These are phyloP conservation scores for Melozone crissalis DNA, from an alignment of 2,113 vertebrate species.

Conservation along the genomic window DNA sequence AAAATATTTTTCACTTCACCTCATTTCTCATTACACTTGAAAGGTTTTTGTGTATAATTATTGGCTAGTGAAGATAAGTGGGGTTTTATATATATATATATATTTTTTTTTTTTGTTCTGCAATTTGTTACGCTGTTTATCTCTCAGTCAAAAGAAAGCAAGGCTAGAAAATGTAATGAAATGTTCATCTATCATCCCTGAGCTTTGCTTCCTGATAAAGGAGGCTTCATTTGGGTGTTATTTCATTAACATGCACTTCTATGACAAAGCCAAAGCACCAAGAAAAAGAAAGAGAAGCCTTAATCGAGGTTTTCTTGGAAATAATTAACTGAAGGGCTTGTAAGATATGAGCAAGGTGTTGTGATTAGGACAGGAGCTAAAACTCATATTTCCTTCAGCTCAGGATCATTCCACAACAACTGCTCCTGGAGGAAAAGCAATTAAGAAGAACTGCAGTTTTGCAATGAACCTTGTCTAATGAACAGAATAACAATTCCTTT, in stretches of 20 bases:
- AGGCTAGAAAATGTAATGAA: neutral
- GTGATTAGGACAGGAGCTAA: neutral
- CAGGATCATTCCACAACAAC: neutral
- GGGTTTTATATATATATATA: neutral
- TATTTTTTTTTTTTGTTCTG: neutral
- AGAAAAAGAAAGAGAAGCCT: neutral
- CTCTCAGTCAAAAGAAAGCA: neutral
- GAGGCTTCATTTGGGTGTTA: neutral
- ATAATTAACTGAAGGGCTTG: neutral
- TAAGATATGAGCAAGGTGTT: neutral
- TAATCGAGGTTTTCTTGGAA: neutral
- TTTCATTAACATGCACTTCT: neutral
- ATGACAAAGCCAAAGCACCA: neutral
- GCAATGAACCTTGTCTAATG: neutral
- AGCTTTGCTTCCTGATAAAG: neutral
- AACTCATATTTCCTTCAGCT: neutral
- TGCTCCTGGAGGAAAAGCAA: neutral
- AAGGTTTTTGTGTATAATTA: conserved; percentile 7
- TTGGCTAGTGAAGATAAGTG: conserved; percentile 17
- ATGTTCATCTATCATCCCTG: neutral
- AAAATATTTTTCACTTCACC: conserved; percentile 11
- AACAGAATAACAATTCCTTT: neutral
- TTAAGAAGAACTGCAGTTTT: neutral
- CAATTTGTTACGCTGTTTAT: neutral
- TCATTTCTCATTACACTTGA: conserved; percentile 15